Evolutionary conservation across 2,113 vertebrate species (phyloP), one percentile per base, ranked within the genome.

Genomic region (Aegypius monachus): DNA sequence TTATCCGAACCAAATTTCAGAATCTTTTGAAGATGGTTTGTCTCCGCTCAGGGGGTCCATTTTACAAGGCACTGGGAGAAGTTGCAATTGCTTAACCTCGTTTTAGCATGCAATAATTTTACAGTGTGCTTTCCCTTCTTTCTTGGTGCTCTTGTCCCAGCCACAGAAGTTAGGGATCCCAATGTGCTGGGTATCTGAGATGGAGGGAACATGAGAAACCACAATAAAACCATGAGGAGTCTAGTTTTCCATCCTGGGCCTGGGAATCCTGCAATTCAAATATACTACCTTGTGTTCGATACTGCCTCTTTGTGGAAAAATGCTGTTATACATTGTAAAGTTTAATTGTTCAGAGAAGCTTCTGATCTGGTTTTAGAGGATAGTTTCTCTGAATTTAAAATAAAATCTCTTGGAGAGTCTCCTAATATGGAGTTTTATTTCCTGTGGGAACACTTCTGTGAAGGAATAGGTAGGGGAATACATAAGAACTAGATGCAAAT

Each of bases 281-380:
- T 22, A 38, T 8, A 48, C 42, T 31, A 48, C 91, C 93, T 85
- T 26, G 62, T 58, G 67, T 83, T 93, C 31, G 18, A 94, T 78
- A 77, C 96, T 95, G 94, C 94, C 93, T 97, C 94, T 96, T 71
- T 58, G 91, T 91, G 94, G 91, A 95, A 96, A 95, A 90, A 70
- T 4, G 45, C 43, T 87, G 93, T 42, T 82, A 80, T 1, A 73
- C 38, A 19, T 38, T 48, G 59, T 29, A 20, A 47, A 89, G 70
- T 73, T 75, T 53, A 83, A 77, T 36, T 70, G 90, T 56, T 80
- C 50, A 55, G 52, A 61, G 55, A 91, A 88, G n/a, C 62, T 90
- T 70, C 71, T 73, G 45, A 59, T 90, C 45, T 81, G 71, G 12
- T 88, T 88, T 85, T 87, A n/a, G 34, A 91, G 58, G 53, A 65